Conservation (phyloP, 2,888 invertebrate genomes). For the Taenaris catops region DNA sequence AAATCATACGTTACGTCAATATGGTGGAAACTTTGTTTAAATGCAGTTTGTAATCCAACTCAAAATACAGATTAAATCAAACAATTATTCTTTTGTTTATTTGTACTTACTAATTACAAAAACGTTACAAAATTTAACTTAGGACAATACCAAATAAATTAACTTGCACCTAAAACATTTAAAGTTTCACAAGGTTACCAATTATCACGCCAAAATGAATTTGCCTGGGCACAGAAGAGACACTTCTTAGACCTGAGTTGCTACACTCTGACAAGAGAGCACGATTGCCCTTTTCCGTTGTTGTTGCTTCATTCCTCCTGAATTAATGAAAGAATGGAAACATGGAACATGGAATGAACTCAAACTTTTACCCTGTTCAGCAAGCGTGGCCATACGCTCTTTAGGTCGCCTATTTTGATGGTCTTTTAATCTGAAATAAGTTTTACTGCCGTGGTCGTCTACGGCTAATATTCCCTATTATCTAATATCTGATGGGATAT, state of each 20-base stretch:
- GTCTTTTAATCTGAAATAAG: slow-evolving; percentile 46
- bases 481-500: slow-evolving; percentile 48
- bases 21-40: no score
- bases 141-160: slow-evolving; percentile 45
- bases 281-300: slow-evolving; percentile 34
- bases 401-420: slow-evolving; percentile 42
- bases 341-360: slow-evolving; percentile 67
- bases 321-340: slow-evolving; percentile 55
- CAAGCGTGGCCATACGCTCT: slow-evolving; percentile 39
- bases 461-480: slow-evolving; percentile 55
- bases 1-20: slow-evolving; percentile 30
- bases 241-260: slow-evolving; percentile 15
- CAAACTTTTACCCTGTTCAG: slow-evolving; percentile 50
- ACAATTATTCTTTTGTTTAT: no score
- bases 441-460: slow-evolving; percentile 48
- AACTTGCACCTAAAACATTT: slow-evolving; percentile 24
- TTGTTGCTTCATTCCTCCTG: slow-evolving; percentile 47
- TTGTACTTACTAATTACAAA: slow-evolving; percentile 41
- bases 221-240: slow-evolving; percentile 25
- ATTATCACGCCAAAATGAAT: slow-evolving; percentile 34
- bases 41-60: no score
- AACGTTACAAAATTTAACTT: slow-evolving; percentile 61
- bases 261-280: slow-evolving; percentile 20
- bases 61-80: no score
- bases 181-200: slow-evolving; percentile 34